Evolutionary conservation across 1,140 invertebrate species (phyloP).

Genomic region (Cyclargus thomasi): DNA sequence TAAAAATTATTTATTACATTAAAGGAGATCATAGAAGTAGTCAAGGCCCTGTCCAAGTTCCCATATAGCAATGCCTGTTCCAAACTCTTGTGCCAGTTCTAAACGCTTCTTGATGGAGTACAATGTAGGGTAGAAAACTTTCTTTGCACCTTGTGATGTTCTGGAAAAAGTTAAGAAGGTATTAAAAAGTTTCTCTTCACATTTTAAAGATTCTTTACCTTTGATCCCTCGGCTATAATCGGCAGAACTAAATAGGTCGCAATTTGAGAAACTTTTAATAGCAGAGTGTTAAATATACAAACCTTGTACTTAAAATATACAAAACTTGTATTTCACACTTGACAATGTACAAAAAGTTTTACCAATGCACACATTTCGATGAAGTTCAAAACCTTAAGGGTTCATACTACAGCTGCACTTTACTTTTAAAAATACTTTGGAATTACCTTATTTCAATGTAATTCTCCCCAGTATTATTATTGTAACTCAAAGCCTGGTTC

Average conservation of each 20-base stretch:
- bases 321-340: too few relatives aligned
- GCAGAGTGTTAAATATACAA: too few relatives aligned
- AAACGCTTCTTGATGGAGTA: conserved; percentile 88
- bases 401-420: too few relatives aligned
- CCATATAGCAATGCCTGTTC: conserved; percentile 94
- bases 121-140: conserved; percentile 92
- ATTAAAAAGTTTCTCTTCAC: conserved; percentile 32
- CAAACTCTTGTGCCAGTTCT: conserved; percentile 85
- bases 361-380: too few relatives aligned
- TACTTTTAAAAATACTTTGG: too few relatives aligned
- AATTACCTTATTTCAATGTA: conserved; percentile 88
- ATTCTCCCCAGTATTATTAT: conserved; percentile 87
- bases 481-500: conserved; percentile 81
- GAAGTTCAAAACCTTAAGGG: too few relatives aligned
- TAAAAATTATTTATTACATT: conserved; percentile 52
- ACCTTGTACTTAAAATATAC: too few relatives aligned
- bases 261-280: too few relatives aligned
- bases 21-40: conserved; percentile 96
- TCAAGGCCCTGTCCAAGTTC: conserved; percentile 95
- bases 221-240: too few relatives aligned
- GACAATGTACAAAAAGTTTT: too few relatives aligned
- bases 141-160: conserved; percentile 79
- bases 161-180: conserved; percentile 70
- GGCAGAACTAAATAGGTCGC: too few relatives aligned
- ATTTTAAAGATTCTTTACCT: too few relatives aligned